Evolutionary conservation across 1,140 invertebrate genomes (phyloP).

Genomic region (Oncopodura yosiiana): DNA sequence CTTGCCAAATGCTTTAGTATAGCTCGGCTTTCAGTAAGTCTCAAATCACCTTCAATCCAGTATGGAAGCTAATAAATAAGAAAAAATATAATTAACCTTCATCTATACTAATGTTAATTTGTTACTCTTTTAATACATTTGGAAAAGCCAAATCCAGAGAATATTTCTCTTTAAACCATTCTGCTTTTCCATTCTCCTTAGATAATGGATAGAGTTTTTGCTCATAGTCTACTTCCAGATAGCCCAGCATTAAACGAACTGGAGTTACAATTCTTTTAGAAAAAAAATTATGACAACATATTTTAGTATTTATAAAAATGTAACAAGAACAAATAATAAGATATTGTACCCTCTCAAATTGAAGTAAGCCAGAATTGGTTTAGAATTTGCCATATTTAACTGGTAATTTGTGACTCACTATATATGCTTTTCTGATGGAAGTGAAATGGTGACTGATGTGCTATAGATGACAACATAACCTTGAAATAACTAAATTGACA

Average conservation of each 20-base stretch:
- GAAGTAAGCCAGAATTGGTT: slow-evolving; percentile 2
- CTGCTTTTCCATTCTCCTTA: slow-evolving; percentile 26
- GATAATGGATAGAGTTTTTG: slow-evolving; percentile 38
- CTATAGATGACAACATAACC: too few species aligned
- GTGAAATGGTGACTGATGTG: too few species aligned
- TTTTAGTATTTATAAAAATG: not conserved
- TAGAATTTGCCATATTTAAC: too few species aligned
- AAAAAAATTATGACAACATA: not conserved
- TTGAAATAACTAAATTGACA: too few species aligned
- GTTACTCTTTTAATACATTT: slow-evolving; percentile 33
- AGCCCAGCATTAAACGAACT: slow-evolving; percentile 41
- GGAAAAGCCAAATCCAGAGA: slow-evolving; percentile 38
- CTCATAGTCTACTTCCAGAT: slow-evolving; percentile 41
- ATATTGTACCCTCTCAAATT: not conserved
- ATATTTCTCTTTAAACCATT: slow-evolving; percentile 38
- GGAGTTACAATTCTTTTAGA: slow-evolving; percentile 40
- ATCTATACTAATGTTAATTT: not conserved
- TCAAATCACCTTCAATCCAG: slow-evolving; percentile 46
- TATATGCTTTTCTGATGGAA: too few species aligned
- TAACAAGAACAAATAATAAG: not conserved
- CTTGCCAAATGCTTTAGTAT: slow-evolving; percentile 46
- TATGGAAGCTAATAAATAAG: slow-evolving; percentile 45
- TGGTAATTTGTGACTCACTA: too few species aligned
- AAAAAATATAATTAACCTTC: not conserved
- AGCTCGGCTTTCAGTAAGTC: slow-evolving; percentile 46